These are phyloP conservation scores for Mylabris phalerata DNA, from an alignment of 1,140 invertebrate species.

Conservation along the genomic window DNA sequence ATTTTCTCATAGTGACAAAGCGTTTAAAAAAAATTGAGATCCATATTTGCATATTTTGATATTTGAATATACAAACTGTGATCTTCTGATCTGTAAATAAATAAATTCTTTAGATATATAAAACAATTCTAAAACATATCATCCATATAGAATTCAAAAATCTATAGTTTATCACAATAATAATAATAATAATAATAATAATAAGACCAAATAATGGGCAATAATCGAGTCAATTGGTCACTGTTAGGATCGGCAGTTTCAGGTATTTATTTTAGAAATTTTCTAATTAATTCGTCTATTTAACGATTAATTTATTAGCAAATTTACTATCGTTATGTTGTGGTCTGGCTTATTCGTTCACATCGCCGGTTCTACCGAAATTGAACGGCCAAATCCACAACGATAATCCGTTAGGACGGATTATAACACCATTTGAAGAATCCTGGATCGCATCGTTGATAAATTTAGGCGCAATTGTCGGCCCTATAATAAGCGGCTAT, in stretches of 20 bases:
- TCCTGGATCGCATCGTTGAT: constrained; percentile 78
- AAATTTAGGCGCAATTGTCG: constrained; percentile 65
- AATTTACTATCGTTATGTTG: constrained; percentile 58
- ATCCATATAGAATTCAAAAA: no score
- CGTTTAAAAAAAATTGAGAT: no score
- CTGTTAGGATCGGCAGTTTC: background rate
- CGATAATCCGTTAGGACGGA: constrained; percentile 31
- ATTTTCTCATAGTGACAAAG: no score
- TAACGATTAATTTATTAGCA: constrained; percentile 41
- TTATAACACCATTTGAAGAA: constrained; percentile 45
- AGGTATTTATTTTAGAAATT: background rate
- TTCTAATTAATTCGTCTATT: background rate
- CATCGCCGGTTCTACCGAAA: constrained; percentile 59
- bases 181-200: no score
- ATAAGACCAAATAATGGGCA: no score
- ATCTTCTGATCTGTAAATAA: no score
- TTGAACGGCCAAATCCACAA: constrained; percentile 33
- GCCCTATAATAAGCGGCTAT: constrained; percentile 48
- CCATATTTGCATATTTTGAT: no score
- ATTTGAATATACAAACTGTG: no score
- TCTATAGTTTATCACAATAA: no score
- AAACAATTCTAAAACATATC: no score
- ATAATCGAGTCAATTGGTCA: background rate
- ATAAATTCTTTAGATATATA: no score
- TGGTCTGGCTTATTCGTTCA: constrained; percentile 61